Conservation (phyloP, 2,888 invertebrate genomes). For the Tinea trinotella region DNA sequence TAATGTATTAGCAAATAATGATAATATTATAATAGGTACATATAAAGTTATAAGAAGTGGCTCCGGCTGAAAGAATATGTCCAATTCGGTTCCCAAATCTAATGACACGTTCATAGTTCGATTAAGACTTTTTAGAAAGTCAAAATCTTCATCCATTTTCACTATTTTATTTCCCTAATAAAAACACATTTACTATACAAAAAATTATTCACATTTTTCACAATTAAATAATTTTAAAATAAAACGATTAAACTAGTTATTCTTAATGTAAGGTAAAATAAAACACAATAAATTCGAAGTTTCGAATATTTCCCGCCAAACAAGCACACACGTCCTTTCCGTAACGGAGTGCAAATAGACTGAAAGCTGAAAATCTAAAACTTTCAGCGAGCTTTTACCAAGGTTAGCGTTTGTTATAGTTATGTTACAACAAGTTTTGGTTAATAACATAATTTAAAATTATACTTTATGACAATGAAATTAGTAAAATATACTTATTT, state of each 20-base stretch:
- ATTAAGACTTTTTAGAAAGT: not conserved
- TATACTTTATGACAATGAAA: no score
- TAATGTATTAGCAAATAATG: conserved; percentile 75
- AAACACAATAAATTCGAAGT: no score
- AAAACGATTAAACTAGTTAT: not conserved
- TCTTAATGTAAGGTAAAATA: not conserved
- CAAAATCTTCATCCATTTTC: not conserved
- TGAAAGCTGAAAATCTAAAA: not conserved
- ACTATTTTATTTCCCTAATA: not conserved
- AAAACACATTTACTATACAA: not conserved
- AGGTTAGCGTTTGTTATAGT: not conserved
- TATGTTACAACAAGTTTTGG: no score
- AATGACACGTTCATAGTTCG: conserved; percentile 32
- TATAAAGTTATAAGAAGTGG: conserved; percentile 74
- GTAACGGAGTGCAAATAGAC: not conserved
- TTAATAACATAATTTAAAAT: no score
- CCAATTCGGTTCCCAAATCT: conserved; percentile 42
- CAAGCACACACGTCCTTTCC: not conserved
- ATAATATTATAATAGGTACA: conserved; percentile 74
- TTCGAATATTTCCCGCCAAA: not conserved
- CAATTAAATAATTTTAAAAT: not conserved
- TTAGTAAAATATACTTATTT: no score
- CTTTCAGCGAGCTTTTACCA: not conserved
- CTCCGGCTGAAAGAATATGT: conserved; percentile 57
- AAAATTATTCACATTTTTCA: not conserved